These are phyloP conservation scores for Dunckerocampus dactyliophorus DNA, from an alignment of 2,113 vertebrate species.

Conservation along the genomic window DNA sequence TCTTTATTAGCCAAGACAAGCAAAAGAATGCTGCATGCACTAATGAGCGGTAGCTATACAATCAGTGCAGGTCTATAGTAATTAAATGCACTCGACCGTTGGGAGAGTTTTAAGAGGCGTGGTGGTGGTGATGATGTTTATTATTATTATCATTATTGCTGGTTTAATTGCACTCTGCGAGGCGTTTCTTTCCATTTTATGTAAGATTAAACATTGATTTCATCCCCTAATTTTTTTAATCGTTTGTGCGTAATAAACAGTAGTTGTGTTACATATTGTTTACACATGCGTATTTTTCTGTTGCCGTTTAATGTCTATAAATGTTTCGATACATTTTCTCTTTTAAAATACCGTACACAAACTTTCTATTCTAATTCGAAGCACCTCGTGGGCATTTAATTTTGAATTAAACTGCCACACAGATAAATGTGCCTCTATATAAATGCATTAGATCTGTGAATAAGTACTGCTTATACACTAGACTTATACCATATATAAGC, in stretches of 20 bases:
- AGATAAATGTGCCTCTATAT: background rate
- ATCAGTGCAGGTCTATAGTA: conserved; percentile 20
- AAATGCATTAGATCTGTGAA: background rate
- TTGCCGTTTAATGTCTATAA: no score
- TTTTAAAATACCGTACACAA: no score
- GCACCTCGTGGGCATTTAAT: background rate
- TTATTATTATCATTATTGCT: conserved; percentile 17
- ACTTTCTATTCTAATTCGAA: no score
- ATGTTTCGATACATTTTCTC: no score
- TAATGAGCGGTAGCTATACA: conserved; percentile 41
- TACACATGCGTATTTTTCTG: background rate
- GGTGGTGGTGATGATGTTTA: conserved; percentile 21
- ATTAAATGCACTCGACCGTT: conserved; percentile 61
- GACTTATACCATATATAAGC: no score
- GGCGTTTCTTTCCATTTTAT: conserved; percentile 2
- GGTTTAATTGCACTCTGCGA: conserved; percentile 30
- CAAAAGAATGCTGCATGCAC: conserved; percentile 33
- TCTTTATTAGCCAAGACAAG: conserved; percentile 1
- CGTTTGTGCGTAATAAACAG: conserved; percentile 45
- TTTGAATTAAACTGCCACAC: background rate
- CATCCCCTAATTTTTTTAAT: conserved; percentile 49
- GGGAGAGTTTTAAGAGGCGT: conserved; percentile 15
- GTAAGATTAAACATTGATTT: conserved; percentile 54
- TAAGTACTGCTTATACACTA: no score
- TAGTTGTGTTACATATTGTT: background rate